Percentiles rank a stretch among this genome's conserved stretches.
Conservation (phyloP, 2,888 invertebrate genomes). For the Biston betularia region DNA sequence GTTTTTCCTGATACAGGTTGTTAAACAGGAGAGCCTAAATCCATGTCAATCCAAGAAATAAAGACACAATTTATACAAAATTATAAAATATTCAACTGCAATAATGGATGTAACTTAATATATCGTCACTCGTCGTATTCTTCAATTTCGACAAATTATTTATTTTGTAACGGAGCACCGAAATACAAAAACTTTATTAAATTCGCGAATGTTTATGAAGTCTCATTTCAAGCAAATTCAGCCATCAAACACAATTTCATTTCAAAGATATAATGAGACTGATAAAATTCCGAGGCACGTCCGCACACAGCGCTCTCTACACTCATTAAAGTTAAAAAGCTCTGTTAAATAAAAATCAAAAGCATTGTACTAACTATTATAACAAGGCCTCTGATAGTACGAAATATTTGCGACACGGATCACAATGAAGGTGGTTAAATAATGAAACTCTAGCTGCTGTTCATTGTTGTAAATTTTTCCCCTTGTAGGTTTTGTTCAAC, state of each 20-base stretch:
- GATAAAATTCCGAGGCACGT: slow-evolving; percentile 39
- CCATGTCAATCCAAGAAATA: no score
- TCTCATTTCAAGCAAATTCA: slow-evolving; percentile 10
- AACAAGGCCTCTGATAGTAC: slow-evolving; percentile 47
- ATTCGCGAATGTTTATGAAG: slow-evolving; percentile 4
- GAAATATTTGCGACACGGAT: slow-evolving; percentile 7
- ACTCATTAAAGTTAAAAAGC: slow-evolving; percentile 53
- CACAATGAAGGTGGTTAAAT: no score
- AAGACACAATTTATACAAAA: no score
- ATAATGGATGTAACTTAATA: slow-evolving; percentile 1
- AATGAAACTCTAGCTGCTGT: no score
- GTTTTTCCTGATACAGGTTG: no score
- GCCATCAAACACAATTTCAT: slow-evolving; percentile 9
- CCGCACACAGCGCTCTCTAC: slow-evolving; percentile 34
- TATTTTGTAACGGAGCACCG: background rate
- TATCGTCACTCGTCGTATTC: background rate
- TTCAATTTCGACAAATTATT: background rate
- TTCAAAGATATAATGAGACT: slow-evolving; percentile 23
- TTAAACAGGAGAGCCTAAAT: no score
- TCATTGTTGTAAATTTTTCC: no score
- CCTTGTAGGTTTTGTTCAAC: no score
- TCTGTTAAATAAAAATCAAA: slow-evolving; percentile 60
- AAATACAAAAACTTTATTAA: background rate
- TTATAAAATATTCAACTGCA: background rate
- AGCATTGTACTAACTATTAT: slow-evolving; percentile 55